A percentile compares a stretch with the other conserved stretches of the same genome.
Evolutionary conservation across 2,797 vertebrate species (phyloP).

Genomic region (Carapus acus): DNA sequence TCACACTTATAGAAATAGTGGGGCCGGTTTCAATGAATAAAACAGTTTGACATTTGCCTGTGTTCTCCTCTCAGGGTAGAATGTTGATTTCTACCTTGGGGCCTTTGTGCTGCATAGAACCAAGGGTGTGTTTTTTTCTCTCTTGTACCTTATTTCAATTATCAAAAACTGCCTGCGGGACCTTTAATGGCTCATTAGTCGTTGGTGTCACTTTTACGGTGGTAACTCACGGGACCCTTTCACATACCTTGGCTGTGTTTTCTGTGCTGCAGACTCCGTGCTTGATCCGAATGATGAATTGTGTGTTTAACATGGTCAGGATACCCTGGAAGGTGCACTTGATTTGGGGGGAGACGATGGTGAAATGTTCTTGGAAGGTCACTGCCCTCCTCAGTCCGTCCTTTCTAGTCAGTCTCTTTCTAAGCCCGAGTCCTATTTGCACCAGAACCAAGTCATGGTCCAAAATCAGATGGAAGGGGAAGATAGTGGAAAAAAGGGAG

Average conservation of each 20-base stretch:
- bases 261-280: slow-evolving; percentile 74
- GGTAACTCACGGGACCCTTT: slow-evolving; percentile 10
- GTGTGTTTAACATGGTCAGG: slow-evolving; percentile 95
- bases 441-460: slow-evolving; percentile 90
- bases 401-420: slow-evolving; percentile 82
- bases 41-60: slow-evolving; percentile 70
- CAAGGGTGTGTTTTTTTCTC: slow-evolving; percentile 20
- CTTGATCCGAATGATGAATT: slow-evolving; percentile 88
- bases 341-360: slow-evolving; percentile 87
- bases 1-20: slow-evolving; percentile 55
- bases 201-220: slow-evolving; percentile 12
- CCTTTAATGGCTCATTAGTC: slow-evolving; percentile 35
- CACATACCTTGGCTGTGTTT: slow-evolving; percentile 82
- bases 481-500: slow-evolving; percentile 90
- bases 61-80: slow-evolving; percentile 59
- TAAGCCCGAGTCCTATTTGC: slow-evolving; percentile 89
- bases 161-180: slow-evolving; percentile 21
- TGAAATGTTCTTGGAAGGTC: slow-evolving; percentile 87
- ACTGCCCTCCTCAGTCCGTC: slow-evolving; percentile 79
- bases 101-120: slow-evolving; percentile 43
- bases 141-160: slow-evolving; percentile 20
- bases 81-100: slow-evolving; percentile 58
- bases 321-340: slow-evolving; percentile 90
- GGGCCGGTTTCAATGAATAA: slow-evolving; percentile 61
- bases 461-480: slow-evolving; percentile 95